Percentiles rank a stretch among this genome's conserved stretches.
These are phyloP conservation scores for Zaprionus vittiger DNA, from an alignment of 1,140 invertebrate species.

Conservation along the genomic window DNA sequence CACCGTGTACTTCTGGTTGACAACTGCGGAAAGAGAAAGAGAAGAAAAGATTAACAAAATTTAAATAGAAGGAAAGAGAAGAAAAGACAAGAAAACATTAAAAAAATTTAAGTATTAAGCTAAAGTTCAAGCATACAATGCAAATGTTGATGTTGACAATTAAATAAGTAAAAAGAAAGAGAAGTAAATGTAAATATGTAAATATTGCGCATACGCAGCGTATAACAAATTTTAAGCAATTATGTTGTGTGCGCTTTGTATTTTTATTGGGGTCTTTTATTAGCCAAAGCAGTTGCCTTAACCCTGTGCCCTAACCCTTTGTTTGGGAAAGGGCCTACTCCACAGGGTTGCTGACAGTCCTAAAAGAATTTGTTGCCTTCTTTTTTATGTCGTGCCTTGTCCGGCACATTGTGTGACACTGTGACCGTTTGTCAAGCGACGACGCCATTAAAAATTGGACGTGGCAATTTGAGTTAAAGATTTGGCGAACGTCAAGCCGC, in stretches of 20 bases:
- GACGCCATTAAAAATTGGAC: slow-evolving; percentile 63
- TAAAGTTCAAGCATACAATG: neutral
- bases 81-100: neutral
- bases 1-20: slow-evolving; percentile 94
- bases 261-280: slow-evolving; percentile 50
- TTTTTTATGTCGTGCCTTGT: slow-evolving; percentile 46
- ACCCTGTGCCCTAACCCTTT: slow-evolving; percentile 41
- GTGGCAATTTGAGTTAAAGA: slow-evolving; percentile 76
- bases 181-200: neutral
- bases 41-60: neutral
- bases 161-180: neutral
- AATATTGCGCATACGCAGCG: slow-evolving; percentile 1
- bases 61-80: neutral
- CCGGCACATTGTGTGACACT: slow-evolving; percentile 73
- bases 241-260: slow-evolving; percentile 39
- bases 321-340: too few species aligned
- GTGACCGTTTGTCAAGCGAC: slow-evolving; percentile 67
- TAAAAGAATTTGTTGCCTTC: slow-evolving; percentile 62
- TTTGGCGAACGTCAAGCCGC: slow-evolving; percentile 30
- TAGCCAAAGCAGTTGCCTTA: slow-evolving; percentile 48
- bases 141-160: neutral
- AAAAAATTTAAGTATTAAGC: neutral
- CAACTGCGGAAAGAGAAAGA: slow-evolving; percentile 86
- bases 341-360: slow-evolving; percentile 48
- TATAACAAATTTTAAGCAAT: slow-evolving; percentile 50